Conservation (phyloP, 1,140 invertebrate genomes). For the Aphelenchoides besseyi region DNA sequence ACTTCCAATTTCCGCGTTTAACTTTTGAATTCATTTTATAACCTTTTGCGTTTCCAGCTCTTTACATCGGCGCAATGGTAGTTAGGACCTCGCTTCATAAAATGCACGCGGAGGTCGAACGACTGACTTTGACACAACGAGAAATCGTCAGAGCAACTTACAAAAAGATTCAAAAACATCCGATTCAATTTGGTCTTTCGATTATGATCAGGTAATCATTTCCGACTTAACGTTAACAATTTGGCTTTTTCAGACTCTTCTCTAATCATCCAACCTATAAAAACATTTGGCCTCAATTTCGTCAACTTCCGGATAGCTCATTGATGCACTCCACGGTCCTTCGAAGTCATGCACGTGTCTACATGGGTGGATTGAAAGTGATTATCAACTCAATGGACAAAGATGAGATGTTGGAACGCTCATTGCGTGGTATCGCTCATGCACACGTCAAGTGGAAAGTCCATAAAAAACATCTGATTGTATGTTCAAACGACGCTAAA, state of each 20-base stretch:
- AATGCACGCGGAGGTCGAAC: conserved; percentile 6
- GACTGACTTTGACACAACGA: not conserved
- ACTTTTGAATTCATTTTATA: too few species aligned
- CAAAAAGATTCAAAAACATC: conserved; percentile 5
- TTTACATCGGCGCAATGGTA: not conserved
- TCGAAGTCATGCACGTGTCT: conserved; percentile 47
- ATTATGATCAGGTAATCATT: conserved; percentile 1
- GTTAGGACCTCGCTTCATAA: not conserved
- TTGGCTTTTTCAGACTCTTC: conserved; percentile 45
- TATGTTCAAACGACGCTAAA: conserved; percentile 20
- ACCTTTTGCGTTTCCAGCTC: not conserved
- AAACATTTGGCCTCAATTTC: conserved; percentile 55
- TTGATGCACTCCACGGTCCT: conserved; percentile 43
- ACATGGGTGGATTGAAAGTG: conserved; percentile 47
- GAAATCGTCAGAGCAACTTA: not conserved
- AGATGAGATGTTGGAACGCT: conserved; percentile 24
- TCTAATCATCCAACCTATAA: conserved; percentile 52
- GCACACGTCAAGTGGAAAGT: conserved; percentile 51
- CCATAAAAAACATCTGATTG: conserved; percentile 49
- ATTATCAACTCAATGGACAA: conserved; percentile 51
- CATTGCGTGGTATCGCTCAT: conserved; percentile 41
- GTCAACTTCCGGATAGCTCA: conserved; percentile 43
- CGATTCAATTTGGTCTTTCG: conserved; percentile 11
- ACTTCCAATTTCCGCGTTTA: not conserved
- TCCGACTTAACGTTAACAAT: not conserved